Evolutionary conservation across 2,797 vertebrate species (phyloP).

Genomic region (Podarcis siculus): DNA sequence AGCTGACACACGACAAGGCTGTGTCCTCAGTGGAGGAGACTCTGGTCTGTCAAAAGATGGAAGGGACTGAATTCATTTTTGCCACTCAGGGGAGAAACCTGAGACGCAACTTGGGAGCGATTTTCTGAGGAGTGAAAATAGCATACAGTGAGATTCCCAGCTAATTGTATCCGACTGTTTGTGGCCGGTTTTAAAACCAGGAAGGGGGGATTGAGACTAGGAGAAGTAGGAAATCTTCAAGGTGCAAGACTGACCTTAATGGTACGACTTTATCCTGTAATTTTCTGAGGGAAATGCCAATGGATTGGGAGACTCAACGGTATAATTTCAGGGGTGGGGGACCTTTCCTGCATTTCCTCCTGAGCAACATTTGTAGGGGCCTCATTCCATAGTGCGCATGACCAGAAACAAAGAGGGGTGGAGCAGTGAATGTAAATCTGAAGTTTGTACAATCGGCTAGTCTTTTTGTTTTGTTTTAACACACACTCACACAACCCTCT

Average conservation of each 20-base stretch:
- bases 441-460: too few species aligned
- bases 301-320: background rate
- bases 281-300: background rate
- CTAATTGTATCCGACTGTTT: background rate
- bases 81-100: slow-evolving; percentile 53
- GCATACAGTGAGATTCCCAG: slow-evolving; percentile 2
- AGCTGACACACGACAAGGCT: slow-evolving; percentile 15
- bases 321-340: too few species aligned
- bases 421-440: too few species aligned
- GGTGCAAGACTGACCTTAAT: background rate
- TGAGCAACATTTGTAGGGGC: too few species aligned
- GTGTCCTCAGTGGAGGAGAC: slow-evolving; percentile 27
- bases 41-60: background rate
- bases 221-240: background rate
- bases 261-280: slow-evolving; percentile 1
- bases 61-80: slow-evolving; percentile 33
- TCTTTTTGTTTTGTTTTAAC: too few species aligned
- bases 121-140: slow-evolving; percentile 57
- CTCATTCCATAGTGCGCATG: too few species aligned
- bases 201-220: background rate
- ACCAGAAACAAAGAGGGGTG: too few species aligned
- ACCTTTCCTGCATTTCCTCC: too few species aligned
- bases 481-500: too few species aligned
- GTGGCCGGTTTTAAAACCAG: slow-evolving; percentile 5
- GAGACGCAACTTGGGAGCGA: slow-evolving; percentile 49